Conservation (phyloP, 2,797 vertebrate species). For the Heteromormyrus szaboi region DNA sequence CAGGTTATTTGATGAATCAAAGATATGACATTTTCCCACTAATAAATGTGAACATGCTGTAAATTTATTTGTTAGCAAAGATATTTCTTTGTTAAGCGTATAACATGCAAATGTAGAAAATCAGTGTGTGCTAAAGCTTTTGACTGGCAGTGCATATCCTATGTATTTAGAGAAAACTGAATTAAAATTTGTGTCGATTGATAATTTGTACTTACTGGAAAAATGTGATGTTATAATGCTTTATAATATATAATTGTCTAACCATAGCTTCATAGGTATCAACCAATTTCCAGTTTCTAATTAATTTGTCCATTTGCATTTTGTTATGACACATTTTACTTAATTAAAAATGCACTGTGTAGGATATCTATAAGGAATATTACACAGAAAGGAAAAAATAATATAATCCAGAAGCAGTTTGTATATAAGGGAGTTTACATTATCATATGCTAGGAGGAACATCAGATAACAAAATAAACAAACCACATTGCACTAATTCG, state of each 20-base stretch:
- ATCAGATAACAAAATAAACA: neutral
- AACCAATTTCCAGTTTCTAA: neutral
- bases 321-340: neutral
- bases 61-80: neutral
- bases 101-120: neutral
- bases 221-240: neutral
- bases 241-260: neutral
- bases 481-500: neutral
- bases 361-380: neutral
- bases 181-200: neutral
- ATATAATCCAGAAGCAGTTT: neutral
- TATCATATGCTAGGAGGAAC: neutral
- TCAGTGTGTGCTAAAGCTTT: neutral
- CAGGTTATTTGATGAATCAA: neutral
- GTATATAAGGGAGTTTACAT: neutral
- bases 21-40: neutral
- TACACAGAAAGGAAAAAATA: neutral
- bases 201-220: neutral
- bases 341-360: neutral
- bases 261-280: neutral
- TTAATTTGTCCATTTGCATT: neutral
- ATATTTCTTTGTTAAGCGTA: neutral
- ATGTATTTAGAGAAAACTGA: neutral
- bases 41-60: neutral
- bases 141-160: neutral